A percentile compares a stretch with the other conserved stretches of the same genome.
These are phyloP conservation scores for Drymonia ruficornis DNA, from an alignment of 2,888 invertebrate genomes.

Conservation along the genomic window DNA sequence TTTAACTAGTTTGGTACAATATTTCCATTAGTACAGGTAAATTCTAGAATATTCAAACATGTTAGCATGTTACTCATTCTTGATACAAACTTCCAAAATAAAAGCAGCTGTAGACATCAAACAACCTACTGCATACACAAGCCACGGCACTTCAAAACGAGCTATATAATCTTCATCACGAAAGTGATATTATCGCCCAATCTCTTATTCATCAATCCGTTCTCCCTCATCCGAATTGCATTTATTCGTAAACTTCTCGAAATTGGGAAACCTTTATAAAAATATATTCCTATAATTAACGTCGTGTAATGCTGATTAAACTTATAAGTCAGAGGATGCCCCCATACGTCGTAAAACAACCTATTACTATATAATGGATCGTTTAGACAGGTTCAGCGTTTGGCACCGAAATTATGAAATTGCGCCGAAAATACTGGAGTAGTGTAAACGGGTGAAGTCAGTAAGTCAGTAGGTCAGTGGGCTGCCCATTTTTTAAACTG, in stretches of 20 bases:
- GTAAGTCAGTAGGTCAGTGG: no score
- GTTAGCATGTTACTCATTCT: no score
- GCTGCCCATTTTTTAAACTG: no score
- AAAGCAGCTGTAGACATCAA: constrained; percentile 16
- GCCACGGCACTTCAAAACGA: constrained; percentile 28
- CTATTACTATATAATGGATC: constrained; percentile 20
- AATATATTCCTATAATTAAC: constrained; percentile 15
- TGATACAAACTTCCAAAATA: constrained; percentile 20
- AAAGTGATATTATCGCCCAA: constrained; percentile 17
- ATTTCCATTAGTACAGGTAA: no score
- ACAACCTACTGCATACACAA: constrained; percentile 24
- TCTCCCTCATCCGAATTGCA: constrained; percentile 23
- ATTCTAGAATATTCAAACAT: no score
- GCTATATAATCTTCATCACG: constrained; percentile 18
- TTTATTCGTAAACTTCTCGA: constrained; percentile 16
- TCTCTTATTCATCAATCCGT: constrained; percentile 24
- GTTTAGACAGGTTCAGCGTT: no score
- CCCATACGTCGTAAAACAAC: constrained; percentile 27
- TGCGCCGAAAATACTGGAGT: no score
- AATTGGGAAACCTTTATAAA: constrained; percentile 34
- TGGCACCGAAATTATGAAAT: no score
- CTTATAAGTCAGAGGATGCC: constrained; percentile 17
- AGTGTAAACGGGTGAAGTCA: no score
- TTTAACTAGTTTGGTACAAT: no score
- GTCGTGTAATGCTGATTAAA: constrained; percentile 22